Conservation (phyloP, 2,113 vertebrate species). For the Carassius carassius region DNA sequence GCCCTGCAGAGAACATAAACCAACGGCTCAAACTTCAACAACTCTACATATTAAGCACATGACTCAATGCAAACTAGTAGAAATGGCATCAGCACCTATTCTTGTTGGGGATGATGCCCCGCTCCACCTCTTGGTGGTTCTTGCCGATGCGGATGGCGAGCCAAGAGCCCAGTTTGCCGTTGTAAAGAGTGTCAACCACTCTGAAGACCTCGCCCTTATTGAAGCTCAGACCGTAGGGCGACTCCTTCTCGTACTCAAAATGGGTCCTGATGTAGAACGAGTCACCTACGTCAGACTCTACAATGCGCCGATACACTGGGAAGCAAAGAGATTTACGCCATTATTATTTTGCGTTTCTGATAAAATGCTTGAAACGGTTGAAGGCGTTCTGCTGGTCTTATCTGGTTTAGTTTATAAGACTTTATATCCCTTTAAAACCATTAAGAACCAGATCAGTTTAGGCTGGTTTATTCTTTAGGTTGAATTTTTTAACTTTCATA, state of each 20-base stretch:
- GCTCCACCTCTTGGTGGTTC: slow-evolving; percentile 96
- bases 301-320: slow-evolving; percentile 94
- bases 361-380: not conserved
- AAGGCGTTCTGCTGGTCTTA: not conserved
- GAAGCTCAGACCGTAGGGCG: slow-evolving; percentile 95
- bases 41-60: not conserved
- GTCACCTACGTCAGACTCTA: slow-evolving; percentile 87
- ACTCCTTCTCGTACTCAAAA: slow-evolving; percentile 99
- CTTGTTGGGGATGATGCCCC: slow-evolving; percentile 97
- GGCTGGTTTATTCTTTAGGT: not conserved
- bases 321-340: slow-evolving; percentile 25
- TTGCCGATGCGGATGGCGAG: slow-evolving; percentile 96
- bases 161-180: slow-evolving; percentile 97
- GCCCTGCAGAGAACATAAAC: slow-evolving; percentile 70
- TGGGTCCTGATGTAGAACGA: slow-evolving; percentile 99
- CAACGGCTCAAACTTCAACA: not conserved
- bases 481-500: not conserved
- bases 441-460: not conserved
- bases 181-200: slow-evolving; percentile 96
- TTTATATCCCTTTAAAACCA: not conserved
- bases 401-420: not conserved
- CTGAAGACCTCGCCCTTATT: slow-evolving; percentile 98
- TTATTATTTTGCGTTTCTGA: not conserved
- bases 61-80: not conserved
- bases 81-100: slow-evolving; percentile 81